phyloP scores from a whole-genome alignment of 2,888 invertebrate genomes.

The Melikaiella ostensackeni region DNA sequence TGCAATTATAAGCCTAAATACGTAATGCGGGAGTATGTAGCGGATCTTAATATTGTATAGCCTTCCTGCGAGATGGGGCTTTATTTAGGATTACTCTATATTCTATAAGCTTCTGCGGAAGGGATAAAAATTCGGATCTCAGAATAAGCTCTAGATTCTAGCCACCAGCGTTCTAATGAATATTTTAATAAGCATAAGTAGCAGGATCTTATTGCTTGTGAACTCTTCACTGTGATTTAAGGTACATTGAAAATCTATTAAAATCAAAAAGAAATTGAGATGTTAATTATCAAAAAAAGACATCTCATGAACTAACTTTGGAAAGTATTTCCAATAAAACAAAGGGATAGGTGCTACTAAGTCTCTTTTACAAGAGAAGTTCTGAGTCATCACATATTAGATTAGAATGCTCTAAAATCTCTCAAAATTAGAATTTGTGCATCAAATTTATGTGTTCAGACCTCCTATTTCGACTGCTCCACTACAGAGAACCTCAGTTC shows the following conservation, averaged over 20 bases:
- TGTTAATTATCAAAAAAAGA: not conserved
- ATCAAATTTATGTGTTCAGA: no score
- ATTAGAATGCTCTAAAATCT: no score
- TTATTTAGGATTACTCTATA: constrained; percentile 23
- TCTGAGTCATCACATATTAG: no score
- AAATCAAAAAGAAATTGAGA: not conserved
- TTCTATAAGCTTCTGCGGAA: constrained; percentile 24
- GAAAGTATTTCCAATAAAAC: not conserved
- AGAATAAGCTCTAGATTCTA: constrained; percentile 24
- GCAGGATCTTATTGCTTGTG: not conserved
- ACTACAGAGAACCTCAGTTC: no score
- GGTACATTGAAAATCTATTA: not conserved
- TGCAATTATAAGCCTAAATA: constrained; percentile 2
- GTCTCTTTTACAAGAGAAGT: no score
- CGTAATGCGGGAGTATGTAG: constrained; percentile 1
- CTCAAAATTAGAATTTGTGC: no score
- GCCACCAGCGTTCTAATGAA: constrained; percentile 10
- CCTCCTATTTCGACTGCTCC: no score
- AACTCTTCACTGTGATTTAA: not conserved
- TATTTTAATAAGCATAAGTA: constrained; percentile 11
- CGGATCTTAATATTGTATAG: constrained; percentile 30
- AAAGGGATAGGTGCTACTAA: not conserved
- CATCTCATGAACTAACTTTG: not conserved
- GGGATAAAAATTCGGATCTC: constrained; percentile 26
- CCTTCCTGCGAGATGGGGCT: constrained; percentile 21